Conservation (phyloP, 2,113 vertebrate species). For the Elgaria multicarinata region DNA sequence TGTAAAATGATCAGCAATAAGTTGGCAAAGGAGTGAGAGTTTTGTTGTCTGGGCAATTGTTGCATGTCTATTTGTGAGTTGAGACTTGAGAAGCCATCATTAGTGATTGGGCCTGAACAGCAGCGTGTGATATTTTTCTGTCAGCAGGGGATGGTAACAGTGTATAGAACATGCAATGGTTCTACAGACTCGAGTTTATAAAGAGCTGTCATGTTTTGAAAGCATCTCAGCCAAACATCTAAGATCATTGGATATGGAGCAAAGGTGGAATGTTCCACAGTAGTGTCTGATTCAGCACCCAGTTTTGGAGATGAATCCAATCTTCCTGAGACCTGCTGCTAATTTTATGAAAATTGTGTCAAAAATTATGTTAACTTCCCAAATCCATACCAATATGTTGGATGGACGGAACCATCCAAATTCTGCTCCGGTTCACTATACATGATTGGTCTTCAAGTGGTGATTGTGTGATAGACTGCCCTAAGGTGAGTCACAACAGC, state of each 20-base stretch:
- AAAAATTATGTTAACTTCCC: background rate
- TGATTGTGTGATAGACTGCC: no score
- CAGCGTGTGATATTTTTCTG: slow-evolving; percentile 36
- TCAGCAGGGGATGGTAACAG: background rate
- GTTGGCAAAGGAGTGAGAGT: background rate
- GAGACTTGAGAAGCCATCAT: slow-evolving; percentile 33
- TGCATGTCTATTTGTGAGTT: slow-evolving; percentile 18
- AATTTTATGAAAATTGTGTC: background rate
- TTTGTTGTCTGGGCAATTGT: slow-evolving; percentile 38
- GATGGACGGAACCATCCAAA: background rate
- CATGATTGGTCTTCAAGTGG: no score
- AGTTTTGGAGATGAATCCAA: background rate
- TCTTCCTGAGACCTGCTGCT: background rate
- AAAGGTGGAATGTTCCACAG: no score
- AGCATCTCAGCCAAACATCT: no score
- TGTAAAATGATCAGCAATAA: background rate
- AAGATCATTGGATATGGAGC: background rate
- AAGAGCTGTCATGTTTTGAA: background rate
- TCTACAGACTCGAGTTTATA: background rate
- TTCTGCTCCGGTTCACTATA: background rate
- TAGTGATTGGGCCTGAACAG: slow-evolving; percentile 16
- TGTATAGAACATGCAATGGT: background rate
- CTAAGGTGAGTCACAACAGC: no score
- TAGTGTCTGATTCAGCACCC: background rate
- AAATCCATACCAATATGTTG: background rate